These are phyloP conservation scores for Timema cristinae DNA, from an alignment of 2,888 invertebrate species.

Conservation along the genomic window DNA sequence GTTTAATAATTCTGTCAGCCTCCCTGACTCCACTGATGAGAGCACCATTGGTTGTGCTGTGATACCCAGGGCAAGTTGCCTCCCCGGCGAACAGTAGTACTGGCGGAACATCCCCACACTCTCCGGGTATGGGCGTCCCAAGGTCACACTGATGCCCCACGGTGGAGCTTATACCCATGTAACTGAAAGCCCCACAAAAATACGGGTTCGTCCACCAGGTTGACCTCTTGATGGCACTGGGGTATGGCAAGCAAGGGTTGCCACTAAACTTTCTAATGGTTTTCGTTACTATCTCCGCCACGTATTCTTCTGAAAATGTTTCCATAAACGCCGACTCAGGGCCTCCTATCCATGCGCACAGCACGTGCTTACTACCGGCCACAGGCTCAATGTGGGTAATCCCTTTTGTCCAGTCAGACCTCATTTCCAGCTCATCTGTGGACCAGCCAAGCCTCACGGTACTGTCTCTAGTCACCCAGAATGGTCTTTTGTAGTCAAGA, in stretches of 20 bases:
- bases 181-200: constrained; percentile 69
- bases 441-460: constrained; percentile 65
- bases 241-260: constrained; percentile 67
- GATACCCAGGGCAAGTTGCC: constrained; percentile 71
- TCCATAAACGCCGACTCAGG: constrained; percentile 68
- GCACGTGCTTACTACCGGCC: constrained; percentile 66
- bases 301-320: constrained; percentile 61
- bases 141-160: constrained; percentile 66
- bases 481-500: constrained; percentile 65
- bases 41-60: constrained; percentile 75
- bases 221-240: constrained; percentile 64
- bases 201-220: constrained; percentile 75
- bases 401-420: constrained; percentile 65
- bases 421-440: constrained; percentile 53
- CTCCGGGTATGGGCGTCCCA: constrained; percentile 42
- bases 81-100: constrained; percentile 81
- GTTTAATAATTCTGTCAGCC: constrained; percentile 66
- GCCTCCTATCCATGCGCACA: constrained; percentile 71
- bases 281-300: constrained; percentile 59
- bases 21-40: constrained; percentile 71
- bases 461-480: constrained; percentile 70
- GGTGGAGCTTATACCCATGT: constrained; percentile 66
- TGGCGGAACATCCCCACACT: constrained; percentile 63
- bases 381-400: constrained; percentile 70
- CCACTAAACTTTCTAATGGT: constrained; percentile 67